phyloP scores from a whole-genome alignment of 1,140 invertebrate species.

The Caligus rogercresseyi region DNA sequence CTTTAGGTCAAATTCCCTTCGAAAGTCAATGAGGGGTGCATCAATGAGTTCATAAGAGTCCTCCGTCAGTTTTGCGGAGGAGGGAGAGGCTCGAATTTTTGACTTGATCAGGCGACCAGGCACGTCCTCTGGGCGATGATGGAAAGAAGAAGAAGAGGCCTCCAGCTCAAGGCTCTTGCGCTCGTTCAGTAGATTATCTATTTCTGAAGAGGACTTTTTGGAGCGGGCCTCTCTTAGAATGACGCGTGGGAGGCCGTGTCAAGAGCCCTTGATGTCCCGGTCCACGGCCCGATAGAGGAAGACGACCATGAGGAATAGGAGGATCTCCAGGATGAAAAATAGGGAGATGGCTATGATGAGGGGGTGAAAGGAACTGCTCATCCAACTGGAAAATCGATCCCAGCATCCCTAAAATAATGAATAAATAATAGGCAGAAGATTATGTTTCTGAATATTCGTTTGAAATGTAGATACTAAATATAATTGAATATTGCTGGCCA shows the following conservation, averaged over 20 bases:
- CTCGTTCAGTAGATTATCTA: not conserved
- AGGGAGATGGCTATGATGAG: not conserved
- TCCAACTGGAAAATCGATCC: not conserved
- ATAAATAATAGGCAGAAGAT: too few relatives aligned
- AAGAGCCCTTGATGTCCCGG: not conserved
- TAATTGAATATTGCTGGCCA: too few relatives aligned
- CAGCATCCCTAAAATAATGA: not conserved
- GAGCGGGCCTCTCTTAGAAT: not conserved
- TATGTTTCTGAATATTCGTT: too few relatives aligned
- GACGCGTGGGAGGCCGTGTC: not conserved
- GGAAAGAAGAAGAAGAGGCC: too few relatives aligned
- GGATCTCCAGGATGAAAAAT: not conserved
- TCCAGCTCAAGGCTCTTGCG: not conserved
- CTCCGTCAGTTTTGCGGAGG: not conserved
- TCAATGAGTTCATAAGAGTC: not conserved
- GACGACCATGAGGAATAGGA: not conserved
- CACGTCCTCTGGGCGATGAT: too few relatives aligned
- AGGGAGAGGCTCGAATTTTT: not conserved
- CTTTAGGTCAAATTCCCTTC: not conserved
- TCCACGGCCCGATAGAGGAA: not conserved
- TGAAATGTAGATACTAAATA: too few relatives aligned
- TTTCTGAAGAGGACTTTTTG: not conserved
- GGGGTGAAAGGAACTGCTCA: not conserved
- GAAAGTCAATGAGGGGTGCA: not conserved
- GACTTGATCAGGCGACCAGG: not conserved